These are phyloP conservation scores for Plagodis dolabraria DNA, from an alignment of 2,888 invertebrate species.

Conservation along the genomic window DNA sequence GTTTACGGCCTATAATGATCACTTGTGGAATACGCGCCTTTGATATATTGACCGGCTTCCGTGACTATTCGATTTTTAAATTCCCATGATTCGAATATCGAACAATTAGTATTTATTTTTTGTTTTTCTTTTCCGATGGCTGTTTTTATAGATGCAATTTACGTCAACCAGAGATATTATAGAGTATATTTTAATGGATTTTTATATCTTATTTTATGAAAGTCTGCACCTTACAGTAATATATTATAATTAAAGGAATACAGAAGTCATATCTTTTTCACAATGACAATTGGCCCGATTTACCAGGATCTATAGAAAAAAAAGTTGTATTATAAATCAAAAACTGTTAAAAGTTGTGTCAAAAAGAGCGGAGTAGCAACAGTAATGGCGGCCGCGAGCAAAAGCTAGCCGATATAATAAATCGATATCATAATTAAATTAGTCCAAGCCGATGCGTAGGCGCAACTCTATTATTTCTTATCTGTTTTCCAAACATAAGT, in stretches of 20 bases:
- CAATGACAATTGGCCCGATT: no score
- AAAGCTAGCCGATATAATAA: slow-evolving; percentile 44
- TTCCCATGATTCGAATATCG: slow-evolving; percentile 26
- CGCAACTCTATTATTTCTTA: slow-evolving; percentile 43
- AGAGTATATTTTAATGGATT: no score
- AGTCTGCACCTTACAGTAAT: no score
- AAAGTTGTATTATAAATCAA: neutral
- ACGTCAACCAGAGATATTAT: neutral
- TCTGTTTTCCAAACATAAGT: slow-evolving; percentile 52
- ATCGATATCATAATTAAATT: slow-evolving; percentile 71
- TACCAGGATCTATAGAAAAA: neutral
- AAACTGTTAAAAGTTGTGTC: neutral
- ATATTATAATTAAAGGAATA: no score
- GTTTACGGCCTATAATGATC: slow-evolving; percentile 79
- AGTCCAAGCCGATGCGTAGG: slow-evolving; percentile 61
- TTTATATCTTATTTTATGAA: no score
- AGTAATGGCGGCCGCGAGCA: slow-evolving; percentile 30
- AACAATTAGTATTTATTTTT: slow-evolving; percentile 28
- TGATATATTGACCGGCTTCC: slow-evolving; percentile 53
- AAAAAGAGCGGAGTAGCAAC: slow-evolving; percentile 9
- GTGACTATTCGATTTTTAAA: slow-evolving; percentile 42
- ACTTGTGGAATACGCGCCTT: slow-evolving; percentile 58
- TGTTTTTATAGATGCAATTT: slow-evolving; percentile 20
- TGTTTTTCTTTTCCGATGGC: slow-evolving; percentile 20
- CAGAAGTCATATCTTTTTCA: no score